Base-by-base conservation (phyloP, 2,888 invertebrate genomes). In the Trisateles emortualis region DNA sequence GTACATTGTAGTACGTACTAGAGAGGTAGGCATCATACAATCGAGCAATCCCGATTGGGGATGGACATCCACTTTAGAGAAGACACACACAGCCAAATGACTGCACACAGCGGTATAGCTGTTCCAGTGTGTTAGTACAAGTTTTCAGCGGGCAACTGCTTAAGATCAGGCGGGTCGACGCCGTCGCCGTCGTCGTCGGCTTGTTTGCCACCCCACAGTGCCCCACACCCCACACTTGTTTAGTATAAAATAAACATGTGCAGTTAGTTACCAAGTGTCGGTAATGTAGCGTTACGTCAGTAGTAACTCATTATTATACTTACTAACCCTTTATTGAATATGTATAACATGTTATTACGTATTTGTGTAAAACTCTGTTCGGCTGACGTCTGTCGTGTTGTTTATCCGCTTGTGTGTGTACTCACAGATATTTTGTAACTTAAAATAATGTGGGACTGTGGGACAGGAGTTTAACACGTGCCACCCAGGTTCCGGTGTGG, bases 361-460 rank as follows among this genome's bases (percentile, higher is more conserved):
- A 22, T 36, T 42, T 16, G 33, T 42, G 14, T 33, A 14, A 14
- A 32, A 43, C n/a, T 32, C 17, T 43, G 43, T 33, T 51, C 10
- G 2, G 38, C 22, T 5, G 22, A 26, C 26, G 6, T 26, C 9
- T 8, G 8, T 33, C 14, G 33, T 10, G 16, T 6, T 10, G 36
- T 39, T 26, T 9, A 9, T 10, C 11, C n/a, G 22, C 14, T 43
- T 52, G 17, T 45, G 41, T 52, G 17, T 45, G 41, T 46, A 17
- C 19, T n/a, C 29, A 30, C 41, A 13, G n/a, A 40, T 46, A 36
- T 52, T 45, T 40, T 30, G 45, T 55, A 50, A 59, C 68, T 62
- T 57, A 68, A 65, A 68, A 49, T 46, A 57, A 64, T 51, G 50
- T 47, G 39, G 33, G 42, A 24, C n/a, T n/a, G 50, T 16, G 14